phyloP scores from a whole-genome alignment of 2,797 vertebrate genomes.

The Enteromius mattozi region DNA sequence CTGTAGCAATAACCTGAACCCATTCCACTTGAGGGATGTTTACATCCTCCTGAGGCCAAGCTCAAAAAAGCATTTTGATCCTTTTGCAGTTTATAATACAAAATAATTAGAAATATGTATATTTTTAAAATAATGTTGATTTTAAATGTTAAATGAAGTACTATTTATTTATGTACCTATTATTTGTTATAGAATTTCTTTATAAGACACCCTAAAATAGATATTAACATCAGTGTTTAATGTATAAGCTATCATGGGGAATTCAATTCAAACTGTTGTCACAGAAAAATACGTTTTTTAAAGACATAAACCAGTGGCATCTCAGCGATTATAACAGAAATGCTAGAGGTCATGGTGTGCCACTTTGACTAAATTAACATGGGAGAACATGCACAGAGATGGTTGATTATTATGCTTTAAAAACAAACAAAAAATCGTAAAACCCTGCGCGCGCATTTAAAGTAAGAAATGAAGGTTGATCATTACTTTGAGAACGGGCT shows the following conservation, averaged over 20 bases:
- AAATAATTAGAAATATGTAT: background rate
- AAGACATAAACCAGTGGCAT: background rate
- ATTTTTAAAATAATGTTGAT: background rate
- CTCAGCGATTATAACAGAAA: constrained; percentile 6
- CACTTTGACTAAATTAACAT: background rate
- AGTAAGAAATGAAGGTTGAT: background rate
- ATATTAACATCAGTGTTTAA: background rate
- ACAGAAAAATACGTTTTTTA: background rate
- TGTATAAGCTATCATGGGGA: no score
- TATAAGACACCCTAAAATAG: background rate
- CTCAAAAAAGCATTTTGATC: background rate
- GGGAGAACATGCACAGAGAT: no score
- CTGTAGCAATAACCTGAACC: background rate
- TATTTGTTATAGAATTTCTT: background rate
- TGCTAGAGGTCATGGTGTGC: background rate
- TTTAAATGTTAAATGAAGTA: background rate
- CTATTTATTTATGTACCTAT: background rate
- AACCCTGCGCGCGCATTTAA: background rate
- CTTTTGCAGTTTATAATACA: background rate
- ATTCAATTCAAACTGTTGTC: background rate
- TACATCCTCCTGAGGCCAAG: background rate
- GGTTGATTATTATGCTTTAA: background rate
- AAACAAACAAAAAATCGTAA: background rate
- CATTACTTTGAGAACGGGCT: background rate
- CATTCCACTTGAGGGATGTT: background rate